These are phyloP conservation scores for Syngnathus rostellatus DNA, from an alignment of 2,797 vertebrate genomes.

Conservation along the genomic window DNA sequence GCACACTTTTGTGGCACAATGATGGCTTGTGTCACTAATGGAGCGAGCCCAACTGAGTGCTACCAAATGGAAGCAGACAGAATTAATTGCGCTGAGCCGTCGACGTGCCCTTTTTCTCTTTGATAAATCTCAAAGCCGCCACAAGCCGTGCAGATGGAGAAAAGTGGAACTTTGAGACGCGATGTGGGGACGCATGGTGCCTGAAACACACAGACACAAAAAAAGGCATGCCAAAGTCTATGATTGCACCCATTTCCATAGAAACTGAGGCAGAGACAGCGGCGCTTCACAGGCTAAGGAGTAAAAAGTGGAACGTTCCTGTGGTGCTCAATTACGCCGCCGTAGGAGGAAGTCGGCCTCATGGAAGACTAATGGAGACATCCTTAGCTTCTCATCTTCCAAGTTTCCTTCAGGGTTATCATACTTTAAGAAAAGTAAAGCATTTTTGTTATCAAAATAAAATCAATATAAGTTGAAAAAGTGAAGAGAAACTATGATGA, in stretches of 20 bases:
- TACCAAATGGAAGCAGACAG: slow-evolving; percentile 63
- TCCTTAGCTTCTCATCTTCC: slow-evolving; percentile 31
- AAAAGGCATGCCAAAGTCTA: slow-evolving; percentile 16
- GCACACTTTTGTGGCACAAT: slow-evolving; percentile 1
- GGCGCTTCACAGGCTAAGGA: neutral
- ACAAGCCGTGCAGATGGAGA: slow-evolving; percentile 43
- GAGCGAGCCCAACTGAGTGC: slow-evolving; percentile 39
- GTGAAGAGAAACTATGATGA: too few relatives aligned
- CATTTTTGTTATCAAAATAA: neutral
- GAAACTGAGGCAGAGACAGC: slow-evolving; percentile 15
- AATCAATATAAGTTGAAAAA: neutral
- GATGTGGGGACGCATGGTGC: slow-evolving; percentile 36
- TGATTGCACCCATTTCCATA: slow-evolving; percentile 14
- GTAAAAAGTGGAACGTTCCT: slow-evolving; percentile 23
- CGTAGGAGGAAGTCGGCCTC: slow-evolving; percentile 26
- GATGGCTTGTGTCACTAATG: slow-evolving; percentile 55
- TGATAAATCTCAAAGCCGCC: slow-evolving; percentile 65
- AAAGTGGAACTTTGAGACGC: slow-evolving; percentile 58
- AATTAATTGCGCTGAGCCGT: slow-evolving; percentile 63
- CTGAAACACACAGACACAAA: slow-evolving; percentile 8
- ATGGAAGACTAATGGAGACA: slow-evolving; percentile 31
- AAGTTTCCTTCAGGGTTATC: neutral
- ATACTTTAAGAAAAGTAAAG: neutral
- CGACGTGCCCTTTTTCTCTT: slow-evolving; percentile 63
- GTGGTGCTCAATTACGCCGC: slow-evolving; percentile 45